A percentile compares a stretch with the other conserved stretches of the same genome.
Evolutionary conservation across 2,888 invertebrate species (phyloP).

Genomic region (Conomelus anceps): DNA sequence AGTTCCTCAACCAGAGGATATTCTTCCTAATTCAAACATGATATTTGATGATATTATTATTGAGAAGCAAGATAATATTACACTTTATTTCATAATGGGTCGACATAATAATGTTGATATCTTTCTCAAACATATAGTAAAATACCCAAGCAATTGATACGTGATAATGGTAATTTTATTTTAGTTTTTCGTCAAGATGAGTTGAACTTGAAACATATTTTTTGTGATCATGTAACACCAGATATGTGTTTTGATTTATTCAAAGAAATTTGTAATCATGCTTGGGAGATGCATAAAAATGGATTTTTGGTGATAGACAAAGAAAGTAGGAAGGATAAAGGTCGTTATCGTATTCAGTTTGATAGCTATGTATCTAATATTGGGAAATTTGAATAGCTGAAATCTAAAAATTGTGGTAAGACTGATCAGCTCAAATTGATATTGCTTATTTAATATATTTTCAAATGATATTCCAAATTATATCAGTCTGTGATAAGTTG

Average conservation of each 20-base stretch:
- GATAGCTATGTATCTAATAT: too few relatives aligned
- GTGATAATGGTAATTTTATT: constrained; percentile 40
- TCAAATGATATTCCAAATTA: too few relatives aligned
- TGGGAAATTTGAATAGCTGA: background rate
- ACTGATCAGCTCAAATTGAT: too few relatives aligned
- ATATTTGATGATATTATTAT: constrained; percentile 16
- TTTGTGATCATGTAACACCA: constrained; percentile 24
- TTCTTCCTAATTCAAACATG: constrained; percentile 12
- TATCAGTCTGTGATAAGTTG: too few relatives aligned
- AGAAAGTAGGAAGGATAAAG: constrained; percentile 32
- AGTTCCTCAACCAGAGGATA: background rate
- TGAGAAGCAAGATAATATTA: constrained; percentile 18
- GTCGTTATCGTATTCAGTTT: too few relatives aligned
- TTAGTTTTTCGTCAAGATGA: constrained; percentile 40
- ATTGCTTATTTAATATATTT: too few relatives aligned
- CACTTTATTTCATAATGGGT: constrained; percentile 15
- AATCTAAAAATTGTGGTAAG: background rate
- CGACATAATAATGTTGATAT: constrained; percentile 18
- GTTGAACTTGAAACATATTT: constrained; percentile 38
- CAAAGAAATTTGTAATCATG: constrained; percentile 35
- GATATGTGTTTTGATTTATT: constrained; percentile 32
- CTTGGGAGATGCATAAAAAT: constrained; percentile 34
- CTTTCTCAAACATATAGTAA: constrained; percentile 16
- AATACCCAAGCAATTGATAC: constrained; percentile 39
- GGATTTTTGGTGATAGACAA: constrained; percentile 27